phyloP scores from a whole-genome alignment of 2,113 vertebrate species.

The Vulpes lagopus region DNA sequence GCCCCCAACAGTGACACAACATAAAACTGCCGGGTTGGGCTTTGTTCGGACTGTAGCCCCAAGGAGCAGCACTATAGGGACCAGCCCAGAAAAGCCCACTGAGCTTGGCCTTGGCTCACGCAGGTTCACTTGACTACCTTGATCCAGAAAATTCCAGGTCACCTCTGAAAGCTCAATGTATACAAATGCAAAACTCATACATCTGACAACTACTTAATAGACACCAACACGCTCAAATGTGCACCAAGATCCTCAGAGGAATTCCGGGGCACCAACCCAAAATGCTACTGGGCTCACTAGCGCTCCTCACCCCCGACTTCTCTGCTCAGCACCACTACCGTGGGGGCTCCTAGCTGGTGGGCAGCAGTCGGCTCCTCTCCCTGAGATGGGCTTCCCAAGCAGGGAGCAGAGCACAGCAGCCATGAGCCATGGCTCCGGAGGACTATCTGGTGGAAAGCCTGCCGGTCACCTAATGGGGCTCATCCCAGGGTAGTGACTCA shows the following conservation, averaged over 20 bases:
- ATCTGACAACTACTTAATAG: neutral
- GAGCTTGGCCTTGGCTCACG: fast-evolving
- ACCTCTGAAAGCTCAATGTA: neutral
- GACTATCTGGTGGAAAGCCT: fast-evolving
- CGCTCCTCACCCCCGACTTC: fast-evolving
- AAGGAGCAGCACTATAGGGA: fast-evolving
- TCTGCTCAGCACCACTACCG: neutral
- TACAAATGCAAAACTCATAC: neutral
- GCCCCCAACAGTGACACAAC: fast-evolving
- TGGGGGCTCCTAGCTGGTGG: fast-evolving
- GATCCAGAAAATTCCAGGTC: neutral
- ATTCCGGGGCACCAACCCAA: fast-evolving
- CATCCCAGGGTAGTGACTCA: fast-evolving
- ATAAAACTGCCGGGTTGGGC: fast-evolving
- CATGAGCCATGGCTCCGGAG: fast-evolving
- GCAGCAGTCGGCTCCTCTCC: neutral
- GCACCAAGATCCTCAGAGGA: neutral
- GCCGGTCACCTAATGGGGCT: neutral
- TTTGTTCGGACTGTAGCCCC: fast-evolving
- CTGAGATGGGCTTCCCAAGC: too few species aligned
- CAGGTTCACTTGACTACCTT: fast-evolving
- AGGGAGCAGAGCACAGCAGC: neutral
- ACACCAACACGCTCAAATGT: fast-evolving
- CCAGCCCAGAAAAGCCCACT: fast-evolving
- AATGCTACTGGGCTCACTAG: neutral